Conservation (phyloP, 2,113 vertebrate genomes). For the Scomber colias region DNA sequence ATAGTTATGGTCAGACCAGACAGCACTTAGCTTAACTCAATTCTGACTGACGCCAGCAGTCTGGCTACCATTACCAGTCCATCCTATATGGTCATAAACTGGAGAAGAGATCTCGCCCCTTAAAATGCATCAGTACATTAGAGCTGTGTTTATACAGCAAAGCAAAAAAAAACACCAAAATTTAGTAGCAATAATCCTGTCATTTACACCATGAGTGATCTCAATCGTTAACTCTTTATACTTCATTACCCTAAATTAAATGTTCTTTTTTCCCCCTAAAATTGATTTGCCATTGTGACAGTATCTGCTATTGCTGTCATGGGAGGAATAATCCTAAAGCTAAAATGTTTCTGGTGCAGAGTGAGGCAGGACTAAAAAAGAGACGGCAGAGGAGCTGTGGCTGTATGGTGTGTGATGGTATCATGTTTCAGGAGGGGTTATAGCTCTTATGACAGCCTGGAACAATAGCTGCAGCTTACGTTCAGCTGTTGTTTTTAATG, state of each 20-base stretch:
- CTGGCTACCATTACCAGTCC: constrained; percentile 67
- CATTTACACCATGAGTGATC: constrained; percentile 42
- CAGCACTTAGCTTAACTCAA: constrained; percentile 78
- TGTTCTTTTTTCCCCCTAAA: neutral
- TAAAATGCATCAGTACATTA: constrained; percentile 33
- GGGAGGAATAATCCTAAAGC: constrained; percentile 57
- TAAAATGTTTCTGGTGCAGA: constrained; percentile 61
- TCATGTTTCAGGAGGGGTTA: constrained; percentile 73
- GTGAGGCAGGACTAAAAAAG: constrained; percentile 65
- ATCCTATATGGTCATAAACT: constrained; percentile 61
- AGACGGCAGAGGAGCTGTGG: constrained; percentile 33
- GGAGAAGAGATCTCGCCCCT: constrained; percentile 21
- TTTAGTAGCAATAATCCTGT: constrained; percentile 31
- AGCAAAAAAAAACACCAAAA: constrained; percentile 20
- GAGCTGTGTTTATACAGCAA: constrained; percentile 36
- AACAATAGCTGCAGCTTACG: constrained; percentile 82
- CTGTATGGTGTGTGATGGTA: constrained; percentile 52
- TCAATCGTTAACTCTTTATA: constrained; percentile 26
- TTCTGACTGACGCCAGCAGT: constrained; percentile 73
- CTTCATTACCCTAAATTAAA: constrained; percentile 17
- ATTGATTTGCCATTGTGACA: constrained; percentile 28
- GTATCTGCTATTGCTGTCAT: constrained; percentile 46
- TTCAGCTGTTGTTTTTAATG: constrained; percentile 83
- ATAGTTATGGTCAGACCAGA: constrained; percentile 68
- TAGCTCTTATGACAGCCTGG: constrained; percentile 69